These are phyloP conservation scores for Drosophila algonquin DNA, from an alignment of 2,888 invertebrate genomes.

Conservation along the genomic window DNA sequence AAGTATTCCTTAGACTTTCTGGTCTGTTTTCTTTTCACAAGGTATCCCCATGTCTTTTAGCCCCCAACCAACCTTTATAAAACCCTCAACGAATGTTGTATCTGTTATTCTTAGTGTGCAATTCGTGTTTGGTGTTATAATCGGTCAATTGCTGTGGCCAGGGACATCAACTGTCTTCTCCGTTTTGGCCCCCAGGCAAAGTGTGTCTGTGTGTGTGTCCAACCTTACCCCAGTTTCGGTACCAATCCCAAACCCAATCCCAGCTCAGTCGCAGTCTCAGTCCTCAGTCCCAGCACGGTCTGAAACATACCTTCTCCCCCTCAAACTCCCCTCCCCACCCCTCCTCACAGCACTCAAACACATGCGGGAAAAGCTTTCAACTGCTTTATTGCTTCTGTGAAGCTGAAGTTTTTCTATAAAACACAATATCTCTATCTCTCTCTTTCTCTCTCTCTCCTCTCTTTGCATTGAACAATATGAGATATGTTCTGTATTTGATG, in stretches of 20 bases:
- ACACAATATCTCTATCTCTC: conserved; percentile 13
- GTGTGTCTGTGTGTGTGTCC: conserved; percentile 22
- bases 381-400: conserved; percentile 41
- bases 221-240: conserved; percentile 9
- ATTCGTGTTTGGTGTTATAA: conserved; percentile 51
- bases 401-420: conserved; percentile 27
- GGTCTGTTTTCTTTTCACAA: background rate
- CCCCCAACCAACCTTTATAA: background rate
- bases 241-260: background rate
- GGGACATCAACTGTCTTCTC: conserved; percentile 51
- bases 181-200: conserved; percentile 15
- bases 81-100: background rate
- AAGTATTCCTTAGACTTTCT: background rate
- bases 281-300: background rate
- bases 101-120: conserved; percentile 33
- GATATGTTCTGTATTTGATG: background rate
- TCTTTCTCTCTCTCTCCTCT: conserved; percentile 7
- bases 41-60: background rate
- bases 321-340: no score
- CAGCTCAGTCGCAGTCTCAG: background rate
- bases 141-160: conserved; percentile 68
- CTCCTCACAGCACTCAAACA: background rate
- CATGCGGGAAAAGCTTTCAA: conserved; percentile 30
- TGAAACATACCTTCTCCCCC: background rate
- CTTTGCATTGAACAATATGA: background rate